Conservation (phyloP, 2,888 invertebrate genomes). For the Andrena fulva region DNA sequence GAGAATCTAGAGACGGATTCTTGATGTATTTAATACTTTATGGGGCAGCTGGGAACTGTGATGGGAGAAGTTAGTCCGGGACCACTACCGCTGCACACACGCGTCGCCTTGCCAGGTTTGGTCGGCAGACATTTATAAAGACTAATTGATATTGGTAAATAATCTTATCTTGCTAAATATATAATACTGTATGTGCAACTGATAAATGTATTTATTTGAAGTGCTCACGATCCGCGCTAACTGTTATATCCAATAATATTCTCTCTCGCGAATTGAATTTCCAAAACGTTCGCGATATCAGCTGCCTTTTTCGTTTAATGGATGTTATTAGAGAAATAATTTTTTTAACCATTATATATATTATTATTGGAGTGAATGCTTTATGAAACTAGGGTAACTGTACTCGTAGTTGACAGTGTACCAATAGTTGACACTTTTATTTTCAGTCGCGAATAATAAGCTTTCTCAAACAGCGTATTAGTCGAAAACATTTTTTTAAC, state of each 20-base stretch:
- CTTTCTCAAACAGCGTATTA: too few relatives aligned
- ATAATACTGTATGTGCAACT: slow-evolving; percentile 61
- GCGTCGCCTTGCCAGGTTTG: slow-evolving; percentile 88
- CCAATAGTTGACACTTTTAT: too few relatives aligned
- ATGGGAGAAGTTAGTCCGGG: slow-evolving; percentile 82
- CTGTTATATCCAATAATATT: slow-evolving; percentile 30
- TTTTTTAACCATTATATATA: neutral
- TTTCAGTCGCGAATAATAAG: too few relatives aligned
- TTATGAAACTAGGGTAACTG: neutral
- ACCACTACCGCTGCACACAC: slow-evolving; percentile 87
- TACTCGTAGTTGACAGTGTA: too few relatives aligned
- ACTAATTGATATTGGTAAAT: slow-evolving; percentile 63
- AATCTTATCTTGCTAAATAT: slow-evolving; percentile 53
- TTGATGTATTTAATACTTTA: slow-evolving; percentile 80
- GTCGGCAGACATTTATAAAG: slow-evolving; percentile 87
- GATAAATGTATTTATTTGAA: slow-evolving; percentile 64
- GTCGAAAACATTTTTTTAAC: too few relatives aligned
- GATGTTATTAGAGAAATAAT: neutral
- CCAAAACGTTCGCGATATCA: slow-evolving; percentile 7
- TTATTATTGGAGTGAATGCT: slow-evolving; percentile 16
- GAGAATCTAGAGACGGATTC: slow-evolving; percentile 68
- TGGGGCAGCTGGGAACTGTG: slow-evolving; percentile 82
- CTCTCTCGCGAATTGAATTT: slow-evolving; percentile 19
- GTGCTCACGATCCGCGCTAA: slow-evolving; percentile 39
- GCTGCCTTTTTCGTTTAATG: slow-evolving; percentile 16